These are phyloP conservation scores for Tetanocera ferruginea DNA, from an alignment of 2,888 invertebrate genomes.

Conservation along the genomic window DNA sequence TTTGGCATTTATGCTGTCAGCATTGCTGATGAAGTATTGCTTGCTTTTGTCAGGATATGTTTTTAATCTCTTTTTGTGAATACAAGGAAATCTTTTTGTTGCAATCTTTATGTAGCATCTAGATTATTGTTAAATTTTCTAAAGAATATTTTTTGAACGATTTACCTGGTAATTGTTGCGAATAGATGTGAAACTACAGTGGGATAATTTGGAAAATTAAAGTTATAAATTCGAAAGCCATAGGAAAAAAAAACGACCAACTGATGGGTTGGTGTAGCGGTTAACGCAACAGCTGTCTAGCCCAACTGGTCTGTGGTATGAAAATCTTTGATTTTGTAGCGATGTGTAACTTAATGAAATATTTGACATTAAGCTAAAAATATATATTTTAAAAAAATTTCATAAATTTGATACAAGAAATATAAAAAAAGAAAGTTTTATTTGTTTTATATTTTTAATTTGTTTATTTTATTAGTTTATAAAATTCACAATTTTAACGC, in stretches of 20 bases:
- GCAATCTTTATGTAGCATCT: neutral
- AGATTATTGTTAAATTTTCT: slow-evolving; percentile 16
- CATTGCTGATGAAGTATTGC: slow-evolving; percentile 17
- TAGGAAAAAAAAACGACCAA: too few species aligned
- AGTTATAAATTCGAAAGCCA: too few species aligned
- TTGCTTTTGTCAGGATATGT: neutral
- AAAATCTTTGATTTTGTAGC: neutral
- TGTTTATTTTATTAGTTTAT: neutral
- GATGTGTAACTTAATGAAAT: neutral
- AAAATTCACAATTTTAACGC: neutral
- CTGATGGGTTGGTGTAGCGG: too few species aligned
- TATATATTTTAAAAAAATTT: neutral
- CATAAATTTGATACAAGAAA: neutral
- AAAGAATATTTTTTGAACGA: neutral
- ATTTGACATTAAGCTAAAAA: neutral
- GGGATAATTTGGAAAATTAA: neutral
- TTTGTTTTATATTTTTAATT: neutral
- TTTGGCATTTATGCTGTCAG: slow-evolving; percentile 34
- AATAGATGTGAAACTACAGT: neutral
- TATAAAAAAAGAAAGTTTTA: too few species aligned
- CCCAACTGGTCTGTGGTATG: neutral
- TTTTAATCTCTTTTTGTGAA: neutral
- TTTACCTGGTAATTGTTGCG: neutral
- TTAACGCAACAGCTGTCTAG: too few species aligned
- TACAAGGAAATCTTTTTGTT: neutral